These are phyloP conservation scores for Oscheius sp. DNA, from an alignment of 2,888 invertebrate species.

Conservation along the genomic window DNA sequence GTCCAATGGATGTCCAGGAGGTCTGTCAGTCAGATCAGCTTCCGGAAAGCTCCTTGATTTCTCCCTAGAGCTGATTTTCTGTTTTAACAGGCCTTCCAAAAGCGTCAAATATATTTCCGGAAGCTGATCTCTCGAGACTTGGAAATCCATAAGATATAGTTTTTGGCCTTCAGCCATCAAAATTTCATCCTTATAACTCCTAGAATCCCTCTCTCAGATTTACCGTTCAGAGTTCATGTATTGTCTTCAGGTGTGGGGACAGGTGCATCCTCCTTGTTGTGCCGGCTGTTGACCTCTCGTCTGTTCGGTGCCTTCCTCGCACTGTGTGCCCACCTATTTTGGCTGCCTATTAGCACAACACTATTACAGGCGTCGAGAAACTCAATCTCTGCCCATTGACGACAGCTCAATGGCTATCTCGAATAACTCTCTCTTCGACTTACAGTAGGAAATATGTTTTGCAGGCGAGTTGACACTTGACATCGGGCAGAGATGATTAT, in stretches of 20 bases:
- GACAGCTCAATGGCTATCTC: conserved; percentile 3
- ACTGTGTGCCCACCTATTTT: conserved; percentile 32
- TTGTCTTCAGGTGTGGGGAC: background rate
- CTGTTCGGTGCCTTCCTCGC: background rate
- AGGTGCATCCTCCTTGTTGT: conserved; percentile 15
- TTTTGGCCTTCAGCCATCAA: too few species aligned
- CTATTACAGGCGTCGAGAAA: conserved; percentile 33
- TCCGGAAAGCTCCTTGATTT: too few species aligned
- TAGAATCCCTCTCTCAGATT: too few species aligned
- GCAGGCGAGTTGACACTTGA: background rate
- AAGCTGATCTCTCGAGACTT: too few species aligned
- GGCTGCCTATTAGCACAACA: conserved; percentile 36
- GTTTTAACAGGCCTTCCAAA: too few species aligned
- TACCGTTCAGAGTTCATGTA: background rate
- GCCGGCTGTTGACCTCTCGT: conserved; percentile 21
- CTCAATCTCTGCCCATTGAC: conserved; percentile 12
- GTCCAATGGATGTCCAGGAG: too few species aligned
- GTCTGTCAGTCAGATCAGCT: too few species aligned
- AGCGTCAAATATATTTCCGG: too few species aligned
- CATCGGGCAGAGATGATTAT: conserved; percentile 21
- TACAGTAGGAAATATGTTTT: conserved; percentile 33
- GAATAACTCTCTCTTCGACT: conserved; percentile 2
- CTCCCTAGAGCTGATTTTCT: too few species aligned
- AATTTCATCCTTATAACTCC: too few species aligned
- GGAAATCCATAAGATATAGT: too few species aligned